A percentile compares a stretch with the other conserved stretches of the same genome.
These are phyloP conservation scores for Callochromis pleurospilus DNA, from an alignment of 2,113 vertebrate genomes.

Conservation along the genomic window DNA sequence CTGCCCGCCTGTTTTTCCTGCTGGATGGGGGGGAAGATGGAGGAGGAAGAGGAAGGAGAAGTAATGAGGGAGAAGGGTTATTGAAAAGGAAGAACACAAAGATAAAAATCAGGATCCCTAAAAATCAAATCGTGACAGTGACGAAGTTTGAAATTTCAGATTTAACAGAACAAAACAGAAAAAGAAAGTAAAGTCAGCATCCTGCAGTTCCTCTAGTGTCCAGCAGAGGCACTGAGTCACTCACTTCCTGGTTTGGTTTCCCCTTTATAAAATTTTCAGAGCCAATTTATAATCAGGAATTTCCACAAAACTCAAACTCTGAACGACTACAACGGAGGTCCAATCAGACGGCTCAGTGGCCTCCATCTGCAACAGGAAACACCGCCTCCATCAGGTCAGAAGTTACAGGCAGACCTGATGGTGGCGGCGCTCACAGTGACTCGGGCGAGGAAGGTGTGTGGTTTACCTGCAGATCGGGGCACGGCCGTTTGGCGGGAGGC, in stretches of 20 bases:
- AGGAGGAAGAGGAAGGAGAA: not conserved
- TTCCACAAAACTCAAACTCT: not conserved
- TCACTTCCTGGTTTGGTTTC: not conserved
- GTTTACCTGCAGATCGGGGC: constrained; percentile 84
- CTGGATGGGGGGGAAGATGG: constrained; percentile 68
- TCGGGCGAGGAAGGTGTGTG: not conserved
- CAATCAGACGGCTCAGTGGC: not conserved
- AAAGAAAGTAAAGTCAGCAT: not conserved
- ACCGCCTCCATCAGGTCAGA: not conserved
- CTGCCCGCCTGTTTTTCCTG: constrained; percentile 87
- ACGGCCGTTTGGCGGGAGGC: constrained; percentile 85
- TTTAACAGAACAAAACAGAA: not conserved
- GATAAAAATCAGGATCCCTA: not conserved
- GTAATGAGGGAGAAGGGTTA: constrained; percentile 36
- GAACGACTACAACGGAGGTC: not conserved
- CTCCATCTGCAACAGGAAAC: not conserved
- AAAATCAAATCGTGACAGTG: not conserved
- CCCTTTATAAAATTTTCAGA: accelerated
- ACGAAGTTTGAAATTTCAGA: not conserved
- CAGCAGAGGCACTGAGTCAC: not conserved
- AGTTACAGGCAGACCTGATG: not conserved
- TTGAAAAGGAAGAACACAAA: constrained; percentile 4
- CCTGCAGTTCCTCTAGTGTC: not conserved
- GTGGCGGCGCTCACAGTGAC: accelerated
- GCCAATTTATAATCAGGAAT: not conserved